phyloP scores from a whole-genome alignment of 2,797 vertebrate genomes.

The Oreortyx pictus region DNA sequence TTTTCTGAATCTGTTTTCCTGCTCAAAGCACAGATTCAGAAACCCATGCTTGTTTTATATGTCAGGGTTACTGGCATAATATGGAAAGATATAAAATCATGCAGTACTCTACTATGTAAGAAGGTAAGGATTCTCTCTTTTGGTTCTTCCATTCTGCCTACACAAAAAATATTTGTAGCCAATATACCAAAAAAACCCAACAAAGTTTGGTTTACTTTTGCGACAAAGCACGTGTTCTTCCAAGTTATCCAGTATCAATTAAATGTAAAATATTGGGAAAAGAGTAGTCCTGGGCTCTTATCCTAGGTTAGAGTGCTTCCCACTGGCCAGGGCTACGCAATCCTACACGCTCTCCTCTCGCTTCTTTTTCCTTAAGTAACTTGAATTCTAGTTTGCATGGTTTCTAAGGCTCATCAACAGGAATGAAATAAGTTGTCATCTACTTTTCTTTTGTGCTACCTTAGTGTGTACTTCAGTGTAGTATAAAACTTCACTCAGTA shows the following conservation, averaged over 20 bases:
- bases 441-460: neutral
- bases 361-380: neutral
- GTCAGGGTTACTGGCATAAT: fast-evolving
- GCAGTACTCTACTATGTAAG: neutral
- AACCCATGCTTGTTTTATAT: neutral
- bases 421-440: neutral
- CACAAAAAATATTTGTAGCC: neutral
- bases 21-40: neutral
- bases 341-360: neutral
- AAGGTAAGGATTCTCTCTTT: neutral
- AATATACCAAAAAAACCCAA: neutral
- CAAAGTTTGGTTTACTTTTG: neutral
- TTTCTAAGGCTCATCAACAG: neutral
- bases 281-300: no score
- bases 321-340: neutral
- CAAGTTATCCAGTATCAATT: neutral
- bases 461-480: neutral
- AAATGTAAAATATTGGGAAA: neutral
- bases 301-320: neutral
- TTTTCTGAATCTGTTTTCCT: neutral
- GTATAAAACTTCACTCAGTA: neutral
- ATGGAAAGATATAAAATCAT: neutral
- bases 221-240: neutral
- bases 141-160: neutral
- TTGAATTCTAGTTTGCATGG: neutral